phyloP scores from a whole-genome alignment of 2,113 vertebrate genomes.

The Urocynchramus pylzowi region DNA sequence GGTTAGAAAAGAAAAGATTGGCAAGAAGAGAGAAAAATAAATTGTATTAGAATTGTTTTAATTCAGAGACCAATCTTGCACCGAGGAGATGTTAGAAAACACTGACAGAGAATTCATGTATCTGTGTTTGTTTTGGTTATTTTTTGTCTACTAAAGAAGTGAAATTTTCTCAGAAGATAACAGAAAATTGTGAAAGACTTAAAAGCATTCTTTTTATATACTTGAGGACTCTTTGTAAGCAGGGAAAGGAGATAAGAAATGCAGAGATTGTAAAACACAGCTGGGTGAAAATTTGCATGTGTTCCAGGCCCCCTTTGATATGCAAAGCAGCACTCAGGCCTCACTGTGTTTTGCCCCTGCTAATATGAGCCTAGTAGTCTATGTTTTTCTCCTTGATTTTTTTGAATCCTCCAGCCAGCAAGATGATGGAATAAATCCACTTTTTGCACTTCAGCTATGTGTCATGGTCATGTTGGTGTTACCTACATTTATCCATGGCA shows the following conservation, averaged over 20 bases:
- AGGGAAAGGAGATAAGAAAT: not conserved
- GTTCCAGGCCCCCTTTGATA: not conserved
- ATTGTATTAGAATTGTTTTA: not conserved
- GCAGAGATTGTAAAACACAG: fast-evolving
- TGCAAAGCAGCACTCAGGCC: not conserved
- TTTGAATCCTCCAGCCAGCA: not conserved
- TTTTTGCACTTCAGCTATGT: not conserved
- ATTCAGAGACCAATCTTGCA: not conserved
- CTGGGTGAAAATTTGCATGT: not conserved
- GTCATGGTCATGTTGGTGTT: fast-evolving
- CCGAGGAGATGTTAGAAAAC: not conserved
- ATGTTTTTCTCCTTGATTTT: not conserved
- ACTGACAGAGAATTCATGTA: not conserved
- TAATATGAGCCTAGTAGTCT: not conserved
- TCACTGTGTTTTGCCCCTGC: not conserved
- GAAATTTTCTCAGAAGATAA: not conserved
- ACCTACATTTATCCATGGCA: not conserved
- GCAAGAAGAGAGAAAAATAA: not conserved
- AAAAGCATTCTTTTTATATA: not conserved
- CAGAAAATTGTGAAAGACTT: not conserved
- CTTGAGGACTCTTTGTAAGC: not conserved
- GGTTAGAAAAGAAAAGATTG: not conserved
- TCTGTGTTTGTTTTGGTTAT: not conserved
- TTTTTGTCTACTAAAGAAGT: not conserved
- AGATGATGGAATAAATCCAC: not conserved